Base-by-base conservation (phyloP, 2,888 invertebrate species). In the Perdita meconis region DNA sequence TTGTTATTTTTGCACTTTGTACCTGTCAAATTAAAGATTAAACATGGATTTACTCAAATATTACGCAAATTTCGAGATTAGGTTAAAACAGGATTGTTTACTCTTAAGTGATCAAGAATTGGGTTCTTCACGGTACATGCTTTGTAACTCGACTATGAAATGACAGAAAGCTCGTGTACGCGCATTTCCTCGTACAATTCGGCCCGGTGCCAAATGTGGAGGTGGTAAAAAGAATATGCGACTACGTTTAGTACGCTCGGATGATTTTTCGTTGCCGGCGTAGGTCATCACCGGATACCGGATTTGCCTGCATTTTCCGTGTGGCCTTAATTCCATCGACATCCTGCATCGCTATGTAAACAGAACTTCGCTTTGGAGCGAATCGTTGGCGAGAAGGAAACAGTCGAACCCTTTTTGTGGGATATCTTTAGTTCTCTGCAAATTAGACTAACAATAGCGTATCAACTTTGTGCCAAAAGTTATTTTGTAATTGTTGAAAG, bases 281-380 rank as follows among this genome's bases (percentile, higher is more conserved):
- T 76, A 63, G 66, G 40, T 81, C 53, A 60, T 44, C 42, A 53
- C 42, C 60, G 38, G 16, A 13, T 68, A 5, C 24, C 38, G 36
- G 50, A 57, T 71, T 57, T 44, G 50, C 51, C 66, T 68, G 50
- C 34, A 47, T 51, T 64, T 65, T n/a, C 67, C 53, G 55, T 19
- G 1, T 71, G 78, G 61, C 81, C 66, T 79, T 83, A 73, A 73
- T 63, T 55, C 40, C n/a, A 16, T 12, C 30, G 16, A 30, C 19
- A 12, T 42, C 26, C 36, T 42, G 16, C 50, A 36, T 44, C n/a
- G 13, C n/a, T 1, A 36, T 13, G 51, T 13, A 44, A 65, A 13
- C 19, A 10, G 36, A 66, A n/a, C 34, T 38, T n/a, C n/a, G n/a
- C n/a, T n/a, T n/a, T n/a, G n/a, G n/a, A n/a, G n/a, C n/a, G 61